Conservation (phyloP, 2,113 vertebrate genomes). For the Channa maculata region DNA sequence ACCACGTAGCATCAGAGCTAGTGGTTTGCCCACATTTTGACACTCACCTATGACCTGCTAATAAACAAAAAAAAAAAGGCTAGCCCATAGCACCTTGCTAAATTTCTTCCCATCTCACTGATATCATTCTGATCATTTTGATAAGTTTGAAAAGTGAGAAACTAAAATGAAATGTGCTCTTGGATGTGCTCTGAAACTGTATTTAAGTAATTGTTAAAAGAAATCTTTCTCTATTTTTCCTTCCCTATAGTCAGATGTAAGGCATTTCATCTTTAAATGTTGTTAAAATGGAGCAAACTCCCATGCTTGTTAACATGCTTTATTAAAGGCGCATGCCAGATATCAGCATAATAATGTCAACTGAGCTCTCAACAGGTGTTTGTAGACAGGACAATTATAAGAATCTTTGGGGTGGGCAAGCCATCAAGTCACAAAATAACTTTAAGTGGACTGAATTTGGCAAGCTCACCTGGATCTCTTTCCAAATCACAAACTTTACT, state of each 20-base stretch:
- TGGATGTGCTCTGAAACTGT: neutral
- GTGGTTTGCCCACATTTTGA: no score
- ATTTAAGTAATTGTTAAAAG: no score
- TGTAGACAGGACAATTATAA: slow-evolving; percentile 19
- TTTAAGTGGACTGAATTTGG: slow-evolving; percentile 32
- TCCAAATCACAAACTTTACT: slow-evolving; percentile 28
- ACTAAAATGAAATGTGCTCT: neutral
- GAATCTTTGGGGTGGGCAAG: slow-evolving; percentile 29
- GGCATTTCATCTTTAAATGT: neutral
- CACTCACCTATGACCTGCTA: no score
- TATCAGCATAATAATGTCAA: neutral
- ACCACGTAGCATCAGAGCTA: no score
- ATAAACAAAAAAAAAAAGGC: no score
- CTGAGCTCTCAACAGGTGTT: slow-evolving; percentile 37
- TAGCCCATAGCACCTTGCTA: no score
- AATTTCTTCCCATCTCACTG: neutral
- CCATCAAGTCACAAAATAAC: slow-evolving; percentile 21
- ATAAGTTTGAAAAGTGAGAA: neutral
- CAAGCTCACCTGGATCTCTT: slow-evolving; percentile 35
- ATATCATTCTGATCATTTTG: neutral
- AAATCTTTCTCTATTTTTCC: neutral
- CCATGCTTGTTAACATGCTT: no score
- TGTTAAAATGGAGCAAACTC: neutral
- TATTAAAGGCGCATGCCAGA: neutral
- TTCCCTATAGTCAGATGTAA: neutral